A percentile compares a stretch with the other conserved stretches of the same genome.
Evolutionary conservation across 2,113 vertebrate genomes (phyloP).

Genomic region (Scomber colias): DNA sequence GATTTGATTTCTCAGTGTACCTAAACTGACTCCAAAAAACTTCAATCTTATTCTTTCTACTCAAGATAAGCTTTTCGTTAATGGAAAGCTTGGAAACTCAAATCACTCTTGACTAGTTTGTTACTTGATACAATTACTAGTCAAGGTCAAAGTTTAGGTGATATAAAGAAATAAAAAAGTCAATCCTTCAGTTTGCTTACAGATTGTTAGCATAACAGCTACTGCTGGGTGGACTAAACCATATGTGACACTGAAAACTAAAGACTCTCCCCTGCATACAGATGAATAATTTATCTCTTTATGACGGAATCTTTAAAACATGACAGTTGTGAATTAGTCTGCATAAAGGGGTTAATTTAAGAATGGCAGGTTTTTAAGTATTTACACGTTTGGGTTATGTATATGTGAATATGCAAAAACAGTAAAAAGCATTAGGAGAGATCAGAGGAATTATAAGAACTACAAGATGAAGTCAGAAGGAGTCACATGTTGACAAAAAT

Average conservation of each 20-base stretch:
- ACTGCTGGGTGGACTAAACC: neutral
- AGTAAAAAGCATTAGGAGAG: slow-evolving; percentile 39
- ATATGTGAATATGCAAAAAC: slow-evolving; percentile 37
- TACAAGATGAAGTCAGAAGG: slow-evolving; percentile 17
- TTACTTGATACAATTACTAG: neutral
- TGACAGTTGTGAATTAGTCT: slow-evolving; percentile 43
- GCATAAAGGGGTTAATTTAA: slow-evolving; percentile 41
- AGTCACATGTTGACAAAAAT: slow-evolving; percentile 7
- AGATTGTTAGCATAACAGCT: neutral
- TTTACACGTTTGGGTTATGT: slow-evolving; percentile 19
- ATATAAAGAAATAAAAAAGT: neutral
- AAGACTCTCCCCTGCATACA: no score
- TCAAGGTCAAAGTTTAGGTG: neutral
- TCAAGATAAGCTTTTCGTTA: neutral
- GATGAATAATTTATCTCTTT: neutral
- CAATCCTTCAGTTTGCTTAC: slow-evolving; percentile 1
- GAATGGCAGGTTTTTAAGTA: slow-evolving; percentile 9
- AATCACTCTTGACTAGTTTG: neutral
- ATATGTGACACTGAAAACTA: neutral
- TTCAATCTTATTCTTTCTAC: neutral
- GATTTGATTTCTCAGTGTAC: neutral
- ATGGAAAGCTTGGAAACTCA: neutral
- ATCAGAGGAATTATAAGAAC: slow-evolving; percentile 18
- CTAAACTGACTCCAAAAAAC: no score
- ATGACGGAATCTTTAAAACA: neutral